These are phyloP conservation scores for Xenus cinereus DNA, from an alignment of 2,113 vertebrate species.

Conservation along the genomic window DNA sequence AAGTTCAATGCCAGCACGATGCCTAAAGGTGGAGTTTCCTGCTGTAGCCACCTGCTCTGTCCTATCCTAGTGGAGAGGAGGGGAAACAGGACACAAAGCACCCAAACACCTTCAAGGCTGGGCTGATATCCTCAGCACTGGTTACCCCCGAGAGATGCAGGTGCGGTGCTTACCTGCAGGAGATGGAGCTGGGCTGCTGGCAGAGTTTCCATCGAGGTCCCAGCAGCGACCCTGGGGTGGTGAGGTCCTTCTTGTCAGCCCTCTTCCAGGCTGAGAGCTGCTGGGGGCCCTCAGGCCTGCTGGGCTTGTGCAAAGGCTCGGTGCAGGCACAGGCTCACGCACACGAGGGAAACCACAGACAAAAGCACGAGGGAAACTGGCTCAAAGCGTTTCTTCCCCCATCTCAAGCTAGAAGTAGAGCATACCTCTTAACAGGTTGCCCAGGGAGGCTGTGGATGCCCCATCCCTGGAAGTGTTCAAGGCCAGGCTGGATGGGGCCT, in stretches of 20 bases:
- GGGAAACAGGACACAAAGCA: fast-evolving
- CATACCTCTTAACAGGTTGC: no score
- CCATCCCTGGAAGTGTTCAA: no score
- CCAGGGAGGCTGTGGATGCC: no score
- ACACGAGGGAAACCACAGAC: neutral
- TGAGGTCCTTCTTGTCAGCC: fast-evolving
- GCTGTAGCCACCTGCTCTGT: neutral
- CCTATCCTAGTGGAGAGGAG: neutral
- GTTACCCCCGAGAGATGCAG: neutral
- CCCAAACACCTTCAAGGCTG: neutral
- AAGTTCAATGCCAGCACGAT: fast-evolving
- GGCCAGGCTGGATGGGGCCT: no score
- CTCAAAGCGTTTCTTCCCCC: neutral
- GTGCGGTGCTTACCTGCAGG: neutral
- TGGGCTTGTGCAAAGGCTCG: fast-evolving
- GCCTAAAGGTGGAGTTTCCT: neutral
- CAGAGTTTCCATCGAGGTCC: fast-evolving
- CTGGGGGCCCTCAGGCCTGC: neutral
- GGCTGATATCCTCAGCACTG: neutral
- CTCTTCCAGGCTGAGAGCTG: neutral
- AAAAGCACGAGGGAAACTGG: neutral
- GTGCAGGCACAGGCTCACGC: fast-evolving
- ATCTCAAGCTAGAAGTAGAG: neutral
- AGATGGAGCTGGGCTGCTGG: neutral
- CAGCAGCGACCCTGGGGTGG: neutral